Evolutionary conservation across 2,113 vertebrate genomes (phyloP), one percentile per base, ranked within the genome.

Genomic region (Coptodon rendalli): DNA sequence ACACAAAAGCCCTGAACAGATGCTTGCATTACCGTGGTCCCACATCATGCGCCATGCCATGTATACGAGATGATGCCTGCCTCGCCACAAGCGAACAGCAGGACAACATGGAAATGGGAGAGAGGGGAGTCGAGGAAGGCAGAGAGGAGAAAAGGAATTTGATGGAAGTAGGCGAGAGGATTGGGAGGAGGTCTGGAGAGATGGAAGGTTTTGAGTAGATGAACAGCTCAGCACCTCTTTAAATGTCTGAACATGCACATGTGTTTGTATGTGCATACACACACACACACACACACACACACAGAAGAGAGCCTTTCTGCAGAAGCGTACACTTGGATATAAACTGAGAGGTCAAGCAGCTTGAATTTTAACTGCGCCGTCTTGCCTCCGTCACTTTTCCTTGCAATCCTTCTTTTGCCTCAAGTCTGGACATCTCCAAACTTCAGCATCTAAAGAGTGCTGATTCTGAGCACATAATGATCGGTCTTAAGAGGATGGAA

Each of bases 1-100:
- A 97, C 96, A 96, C 96, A 97, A 97, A 97, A 96, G 95, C 96
- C 95, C 92, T 87, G 93, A 95, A 94, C 96, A 97, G 96, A 97
- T 97, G 96, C 95, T 95, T 93, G 94, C 93, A 93, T 95, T 95
- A 92, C 95, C 40, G 87, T 89, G 88, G 92, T 95, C 91, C 94
- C 95, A 90, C 94, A 93, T 95, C 90, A 90, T 82, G 40, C 91
- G 40, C 87, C 85, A 85, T 78, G 88, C 87, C 94, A 90, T 94
- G 93, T 94, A 92, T 94, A 95, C 89, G 84, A 93, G 94, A 94
- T 93, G 95, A 94, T 89, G 93, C 88, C 93, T 81, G 93, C 82
- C 79, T 92, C 78, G 86, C 91, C 82, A 78, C 61, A 16, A 90
- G 94, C 81, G 43, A 93, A 82, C n/a, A 85, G 83, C 83, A 83